phyloP scores from a whole-genome alignment of 35 echinoderm and acorn worm species.

The Diadema setosum region DNA sequence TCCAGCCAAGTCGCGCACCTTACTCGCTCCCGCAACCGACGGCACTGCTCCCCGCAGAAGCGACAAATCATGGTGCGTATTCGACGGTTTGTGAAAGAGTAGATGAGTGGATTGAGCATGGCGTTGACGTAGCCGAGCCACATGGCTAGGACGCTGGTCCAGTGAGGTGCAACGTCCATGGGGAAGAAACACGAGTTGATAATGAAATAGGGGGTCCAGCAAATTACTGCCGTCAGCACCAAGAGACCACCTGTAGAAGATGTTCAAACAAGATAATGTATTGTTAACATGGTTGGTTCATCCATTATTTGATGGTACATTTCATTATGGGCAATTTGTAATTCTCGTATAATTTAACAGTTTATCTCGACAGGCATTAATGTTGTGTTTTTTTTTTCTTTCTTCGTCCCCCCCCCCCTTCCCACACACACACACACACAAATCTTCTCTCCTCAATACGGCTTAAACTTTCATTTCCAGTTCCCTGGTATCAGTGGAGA shows the following conservation, averaged over 20 bases:
- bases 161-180: not conserved
- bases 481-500: too few relatives aligned
- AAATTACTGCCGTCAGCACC: not conserved
- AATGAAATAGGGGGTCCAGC: slow-evolving; percentile 2
- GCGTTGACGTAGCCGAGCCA: slow-evolving; percentile 2
- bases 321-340: too few relatives aligned
- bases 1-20: too few relatives aligned
- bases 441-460: too few relatives aligned
- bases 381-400: too few relatives aligned
- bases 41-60: not conserved
- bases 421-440: too few relatives aligned
- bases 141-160: not conserved
- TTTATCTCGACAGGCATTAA: too few relatives aligned
- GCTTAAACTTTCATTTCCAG: too few relatives aligned
- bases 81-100: not conserved
- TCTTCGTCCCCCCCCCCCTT: too few relatives aligned
- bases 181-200: slow-evolving; percentile 16
- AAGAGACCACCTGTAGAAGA: not conserved
- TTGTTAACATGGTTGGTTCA: not conserved
- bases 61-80: not conserved
- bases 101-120: not conserved
- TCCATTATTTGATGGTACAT: not conserved
- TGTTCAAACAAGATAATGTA: not conserved
- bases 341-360: too few relatives aligned
- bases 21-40: not conserved